Conservation (phyloP, 2,797 vertebrate species). For the Lepidocolaptes lacrymiger region DNA sequence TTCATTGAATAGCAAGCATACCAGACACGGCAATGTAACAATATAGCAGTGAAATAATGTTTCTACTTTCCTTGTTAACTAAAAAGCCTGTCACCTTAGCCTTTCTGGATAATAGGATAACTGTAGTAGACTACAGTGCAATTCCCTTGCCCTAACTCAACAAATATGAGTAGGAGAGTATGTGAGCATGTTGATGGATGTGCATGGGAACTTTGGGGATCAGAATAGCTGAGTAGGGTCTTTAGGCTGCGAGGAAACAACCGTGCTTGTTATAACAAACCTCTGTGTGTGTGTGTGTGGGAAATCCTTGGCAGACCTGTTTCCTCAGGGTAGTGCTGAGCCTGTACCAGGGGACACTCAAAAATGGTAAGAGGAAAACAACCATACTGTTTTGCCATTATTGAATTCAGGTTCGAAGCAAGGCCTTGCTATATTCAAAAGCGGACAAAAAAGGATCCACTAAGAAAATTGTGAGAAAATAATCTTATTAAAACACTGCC, state of each 20-base stretch:
- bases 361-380: not conserved
- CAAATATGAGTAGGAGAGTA: not conserved
- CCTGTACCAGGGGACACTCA: not conserved
- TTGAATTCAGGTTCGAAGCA: not conserved
- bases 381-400: not conserved
- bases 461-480: not conserved
- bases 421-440: not conserved
- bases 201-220: not conserved
- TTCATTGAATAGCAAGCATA: not conserved
- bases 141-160: not conserved
- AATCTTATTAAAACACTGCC: not conserved
- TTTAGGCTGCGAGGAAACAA: not conserved
- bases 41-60: not conserved
- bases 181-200: not conserved
- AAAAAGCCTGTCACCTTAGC: not conserved
- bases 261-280: not conserved
- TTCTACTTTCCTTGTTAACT: not conserved
- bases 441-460: not conserved
- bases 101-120: not conserved
- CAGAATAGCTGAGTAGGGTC: not conserved
- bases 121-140: not conserved
- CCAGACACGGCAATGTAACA: not conserved
- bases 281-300: fast-evolving
- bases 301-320: not conserved
- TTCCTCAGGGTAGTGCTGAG: not conserved